Base-by-base conservation (phyloP, 2,888 invertebrate genomes). In the Acleris literana region DNA sequence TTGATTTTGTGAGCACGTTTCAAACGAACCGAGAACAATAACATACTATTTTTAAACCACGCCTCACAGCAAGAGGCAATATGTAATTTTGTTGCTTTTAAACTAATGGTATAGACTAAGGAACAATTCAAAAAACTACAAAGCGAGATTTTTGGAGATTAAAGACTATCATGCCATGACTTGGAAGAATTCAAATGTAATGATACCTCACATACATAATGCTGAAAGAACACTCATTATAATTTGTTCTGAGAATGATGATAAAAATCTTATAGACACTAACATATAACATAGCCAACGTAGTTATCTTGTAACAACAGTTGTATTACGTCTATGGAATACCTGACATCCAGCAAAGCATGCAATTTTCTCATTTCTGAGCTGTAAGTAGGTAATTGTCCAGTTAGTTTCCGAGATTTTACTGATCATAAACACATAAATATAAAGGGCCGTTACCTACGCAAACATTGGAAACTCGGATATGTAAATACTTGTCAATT, bases 401-500 rank as follows among this genome's bases (percentile, higher is more conserved):
- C 48, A 39, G n/a, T 5, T 49, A 5, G 48, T 49, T 54, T 59
- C 58, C 58, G 16, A 51, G 17, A 52, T 56, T 61, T 65, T 58
- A 56, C 61, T 16, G 16, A 51, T 18, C 48, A 57, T 60, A 65
- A 65, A 61, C 61, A 29, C 56, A 66, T 61, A 46, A 61, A 49
- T 56, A 61, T 51, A 57, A 56, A 66, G 65, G 65, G 61, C 61
- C 64, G 49, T 51, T 55, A 55, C 64, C 56, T 59, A 59, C 65
- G 51, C 51, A 56, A 57, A 53, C 46, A 44, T 16, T 25, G 51
- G 56, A 29, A 56, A 55, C 46, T 52, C 46, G 11, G 20, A 66
- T 61, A 66, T 66, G 65, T 61, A 57, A 66, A 66, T 57, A 61
- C 65, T 53, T 56, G 61, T 57, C 46, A 61, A 39, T 61, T 61